These are phyloP conservation scores for Festucalex cinctus DNA, from an alignment of 2,113 vertebrate species.

Conservation along the genomic window DNA sequence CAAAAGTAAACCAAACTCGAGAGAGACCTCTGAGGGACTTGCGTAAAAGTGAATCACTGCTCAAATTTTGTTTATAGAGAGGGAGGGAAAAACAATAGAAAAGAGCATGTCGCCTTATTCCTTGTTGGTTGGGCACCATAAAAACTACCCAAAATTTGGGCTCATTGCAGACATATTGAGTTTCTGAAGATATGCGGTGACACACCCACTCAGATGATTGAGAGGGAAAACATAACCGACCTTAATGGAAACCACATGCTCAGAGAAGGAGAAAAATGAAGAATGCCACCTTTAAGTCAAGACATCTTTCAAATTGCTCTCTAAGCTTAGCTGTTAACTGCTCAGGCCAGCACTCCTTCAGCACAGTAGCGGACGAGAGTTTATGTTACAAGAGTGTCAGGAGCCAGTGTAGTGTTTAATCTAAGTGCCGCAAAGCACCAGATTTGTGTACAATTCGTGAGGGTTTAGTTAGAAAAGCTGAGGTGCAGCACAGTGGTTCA, in stretches of 20 bases:
- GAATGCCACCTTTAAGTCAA: not conserved
- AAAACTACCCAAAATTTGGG: constrained; percentile 10
- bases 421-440: constrained; percentile 4
- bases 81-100: not conserved
- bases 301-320: not conserved
- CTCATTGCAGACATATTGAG: constrained; percentile 41
- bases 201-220: constrained; percentile 35
- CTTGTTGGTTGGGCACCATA: constrained; percentile 1
- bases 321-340: constrained; percentile 30
- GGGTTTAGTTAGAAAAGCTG: not conserved
- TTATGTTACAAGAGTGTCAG: not conserved
- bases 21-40: not conserved
- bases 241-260: constrained; percentile 75
- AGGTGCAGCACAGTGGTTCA: not conserved
- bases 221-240: constrained; percentile 55
- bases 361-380: constrained; percentile 25
- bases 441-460: constrained; percentile 4
- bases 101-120: not conserved
- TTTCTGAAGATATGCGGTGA: constrained; percentile 61
- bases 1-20: not conserved
- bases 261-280: not conserved
- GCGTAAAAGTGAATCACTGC: not conserved
- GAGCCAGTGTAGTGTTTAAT: not conserved
- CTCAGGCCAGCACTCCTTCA: not conserved
- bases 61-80: not conserved